These are phyloP conservation scores for Antennarius striatus DNA, from an alignment of 2,113 vertebrate species.

Conservation along the genomic window DNA sequence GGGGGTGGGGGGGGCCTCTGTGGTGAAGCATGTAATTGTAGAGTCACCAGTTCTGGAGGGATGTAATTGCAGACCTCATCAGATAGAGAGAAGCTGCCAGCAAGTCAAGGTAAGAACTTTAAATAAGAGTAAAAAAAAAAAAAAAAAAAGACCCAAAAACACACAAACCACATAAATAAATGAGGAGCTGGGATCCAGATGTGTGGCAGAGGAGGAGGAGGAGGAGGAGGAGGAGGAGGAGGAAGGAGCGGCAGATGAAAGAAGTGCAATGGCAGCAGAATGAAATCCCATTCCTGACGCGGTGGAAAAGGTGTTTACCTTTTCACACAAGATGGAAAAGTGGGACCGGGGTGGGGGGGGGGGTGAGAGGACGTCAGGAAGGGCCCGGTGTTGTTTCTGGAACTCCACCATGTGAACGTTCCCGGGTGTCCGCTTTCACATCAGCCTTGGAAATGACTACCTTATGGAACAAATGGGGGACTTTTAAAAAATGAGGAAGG, in stretches of 20 bases:
- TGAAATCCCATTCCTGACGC: constrained; percentile 59
- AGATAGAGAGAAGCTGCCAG: constrained; percentile 66
- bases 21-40: constrained; percentile 84
- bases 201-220: constrained; percentile 69
- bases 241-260: constrained; percentile 44
- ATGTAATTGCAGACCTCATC: constrained; percentile 87
- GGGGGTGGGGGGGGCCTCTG: constrained; percentile 67
- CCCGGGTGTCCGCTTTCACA: constrained; percentile 74
- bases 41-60: constrained; percentile 81
- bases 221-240: constrained; percentile 33
- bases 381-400: constrained; percentile 72
- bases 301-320: constrained; percentile 66
- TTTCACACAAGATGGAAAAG: constrained; percentile 40
- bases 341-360: constrained; percentile 38
- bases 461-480: constrained; percentile 64
- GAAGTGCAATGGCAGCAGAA: constrained; percentile 69
- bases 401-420: constrained; percentile 53
- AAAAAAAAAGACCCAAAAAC: constrained; percentile 38
- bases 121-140: constrained; percentile 61
- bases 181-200: constrained; percentile 82
- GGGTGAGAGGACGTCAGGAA: constrained; percentile 62
- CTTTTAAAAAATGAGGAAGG: constrained; percentile 59
- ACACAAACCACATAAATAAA: constrained; percentile 79
- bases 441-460: constrained; percentile 59
- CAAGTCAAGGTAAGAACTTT: constrained; percentile 74